These are phyloP conservation scores for Brachyrhaphis roseni DNA, from an alignment of 2,797 vertebrate genomes.

Conservation along the genomic window DNA sequence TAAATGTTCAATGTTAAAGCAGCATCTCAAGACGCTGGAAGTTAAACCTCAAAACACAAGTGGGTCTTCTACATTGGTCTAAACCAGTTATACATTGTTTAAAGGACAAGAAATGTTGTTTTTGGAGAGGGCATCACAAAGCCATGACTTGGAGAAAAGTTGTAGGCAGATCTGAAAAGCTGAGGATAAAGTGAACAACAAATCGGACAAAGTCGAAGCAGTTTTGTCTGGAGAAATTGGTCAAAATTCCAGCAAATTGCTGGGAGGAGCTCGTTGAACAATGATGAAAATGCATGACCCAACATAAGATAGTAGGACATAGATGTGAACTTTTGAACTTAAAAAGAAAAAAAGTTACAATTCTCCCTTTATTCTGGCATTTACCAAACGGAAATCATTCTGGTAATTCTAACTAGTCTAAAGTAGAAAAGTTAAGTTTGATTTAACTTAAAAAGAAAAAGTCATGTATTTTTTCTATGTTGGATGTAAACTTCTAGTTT, in stretches of 20 bases:
- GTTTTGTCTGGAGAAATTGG: neutral
- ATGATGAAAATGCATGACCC: neutral
- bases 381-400: neutral
- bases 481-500: neutral
- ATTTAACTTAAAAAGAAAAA: neutral
- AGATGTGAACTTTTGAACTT: neutral
- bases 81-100: neutral
- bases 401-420: neutral
- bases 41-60: neutral
- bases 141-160: neutral
- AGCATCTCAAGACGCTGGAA: neutral
- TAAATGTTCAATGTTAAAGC: neutral
- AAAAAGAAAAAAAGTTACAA: neutral
- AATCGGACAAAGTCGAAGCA: neutral
- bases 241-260: neutral
- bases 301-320: neutral
- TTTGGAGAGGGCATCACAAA: neutral
- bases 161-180: neutral
- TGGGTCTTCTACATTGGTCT: neutral
- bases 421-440: neutral
- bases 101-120: neutral
- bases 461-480: neutral
- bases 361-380: neutral
- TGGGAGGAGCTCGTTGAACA: neutral
- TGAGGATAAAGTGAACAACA: neutral